Evolutionary conservation across 1,140 invertebrate genomes (phyloP), one percentile per base, ranked within the genome.

Genomic region (Calosoma granatense): DNA sequence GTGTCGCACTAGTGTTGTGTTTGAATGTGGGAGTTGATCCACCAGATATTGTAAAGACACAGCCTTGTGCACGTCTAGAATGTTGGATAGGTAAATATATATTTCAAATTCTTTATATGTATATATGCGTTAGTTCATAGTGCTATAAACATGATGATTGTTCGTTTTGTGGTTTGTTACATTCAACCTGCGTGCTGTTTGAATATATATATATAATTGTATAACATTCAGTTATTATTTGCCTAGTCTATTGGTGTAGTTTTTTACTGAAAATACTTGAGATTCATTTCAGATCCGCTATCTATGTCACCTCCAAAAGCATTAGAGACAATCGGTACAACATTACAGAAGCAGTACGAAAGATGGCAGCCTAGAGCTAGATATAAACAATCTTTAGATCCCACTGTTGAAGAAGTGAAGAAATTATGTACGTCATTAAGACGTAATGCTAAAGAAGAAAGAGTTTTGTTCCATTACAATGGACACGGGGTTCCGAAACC

Each of bases 401-500:
- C 97, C 4, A 99, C 96, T 6, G 86, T 93, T 2, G 97, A 99
- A 52, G 97, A 99, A 75, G 92, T 99, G 0, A 97, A 97, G 71
- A 98, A 98, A 73, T 75, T 99, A 12, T 98, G 96, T 70, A 88
- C 86, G 20, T 96, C 94, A 9, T 75, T 99, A 53, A 78, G 97
- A n/a, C 79, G 94, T 63, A 98, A 97, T 78, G 95, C 97, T 0
- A 99, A 98, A 76, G 97, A 99, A 65, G 97, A 99, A 70, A 80
- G 97, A 63, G 95, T 99, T 20, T 77, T 99, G 3, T 99, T 99
- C 78, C 97, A 99, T 76, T 99, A 99, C 70, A 99, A 98, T 77
- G 97, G 97, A 0, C 97, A 99, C 74, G 97, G 97, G 47, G 97
- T 99, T 54, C 97, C 97, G 39, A 92, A 90, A 74, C 97, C 97